Evolutionary conservation across 2,113 vertebrate species (phyloP).

Genomic region (Lagenorhynchus albirostris): DNA sequence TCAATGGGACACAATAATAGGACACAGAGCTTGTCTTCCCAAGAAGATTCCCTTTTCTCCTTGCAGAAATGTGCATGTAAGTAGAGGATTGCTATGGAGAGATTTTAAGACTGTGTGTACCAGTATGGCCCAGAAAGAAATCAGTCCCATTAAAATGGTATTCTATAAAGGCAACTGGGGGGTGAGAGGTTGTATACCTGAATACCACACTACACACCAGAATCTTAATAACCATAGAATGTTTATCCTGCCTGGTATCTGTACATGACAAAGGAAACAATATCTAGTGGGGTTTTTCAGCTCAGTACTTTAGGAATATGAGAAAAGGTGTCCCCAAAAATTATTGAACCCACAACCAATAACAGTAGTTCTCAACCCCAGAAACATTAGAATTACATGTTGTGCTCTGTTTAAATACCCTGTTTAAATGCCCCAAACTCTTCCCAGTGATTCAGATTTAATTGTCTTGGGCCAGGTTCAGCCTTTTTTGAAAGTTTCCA

Average conservation of each 20-base stretch:
- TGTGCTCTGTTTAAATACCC: not conserved
- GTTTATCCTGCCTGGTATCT: not conserved
- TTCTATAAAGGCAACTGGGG: not conserved
- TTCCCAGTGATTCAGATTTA: not conserved
- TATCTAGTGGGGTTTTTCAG: not conserved
- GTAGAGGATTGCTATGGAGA: not conserved
- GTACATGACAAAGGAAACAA: not conserved
- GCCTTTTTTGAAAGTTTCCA: not conserved
- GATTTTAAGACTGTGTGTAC: not conserved
- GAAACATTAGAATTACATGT: not conserved
- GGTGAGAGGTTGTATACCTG: not conserved
- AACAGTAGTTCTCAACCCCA: not conserved
- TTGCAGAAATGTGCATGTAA: not conserved
- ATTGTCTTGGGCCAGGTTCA: not conserved
- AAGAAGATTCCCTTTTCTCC: not conserved
- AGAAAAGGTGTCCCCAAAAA: not conserved
- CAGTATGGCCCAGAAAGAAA: not conserved
- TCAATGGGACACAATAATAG: not conserved
- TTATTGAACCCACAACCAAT: not conserved
- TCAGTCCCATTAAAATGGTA: not conserved
- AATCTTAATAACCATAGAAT: not conserved
- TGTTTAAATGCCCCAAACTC: not conserved
- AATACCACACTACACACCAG: not conserved
- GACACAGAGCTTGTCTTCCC: not conserved
- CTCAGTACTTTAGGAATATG: not conserved